Evolutionary conservation across 2,113 vertebrate species (phyloP), one percentile per base, ranked within the genome.

Genomic region (Sinocyclocheilus anophthalmus): DNA sequence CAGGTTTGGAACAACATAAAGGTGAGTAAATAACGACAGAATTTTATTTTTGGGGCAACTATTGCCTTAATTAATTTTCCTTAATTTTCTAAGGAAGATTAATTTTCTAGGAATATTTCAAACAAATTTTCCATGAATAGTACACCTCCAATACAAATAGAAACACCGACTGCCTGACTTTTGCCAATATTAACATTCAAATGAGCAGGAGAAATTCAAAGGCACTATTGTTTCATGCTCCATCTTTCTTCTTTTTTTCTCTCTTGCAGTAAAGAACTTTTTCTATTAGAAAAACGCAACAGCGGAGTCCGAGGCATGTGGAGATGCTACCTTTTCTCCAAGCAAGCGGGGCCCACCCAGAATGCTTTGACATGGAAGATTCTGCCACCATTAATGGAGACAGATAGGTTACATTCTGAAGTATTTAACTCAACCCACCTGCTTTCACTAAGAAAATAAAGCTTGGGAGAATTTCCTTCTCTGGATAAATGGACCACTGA

Each of bases 131-230:
- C 92, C 90, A 89, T 86, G 84, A 90, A 24, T 69, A 87, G 83
- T 73, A 33, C 88, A 85, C 86, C 76, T 87, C 90, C 87, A 87
- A 91, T 91, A 87, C 88, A 88, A 77, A 87, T 89, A 86, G 91
- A 88, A 92, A 87, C 92, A 88, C 90, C 88, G 86, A 91, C 92
- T 92, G 81, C 87, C 88, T 90, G 48, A 39, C 83, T 85, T 10
- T 86, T 87, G 91, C 94, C 94, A 94, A 93, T 86, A 93, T 93
- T 91, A 95, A 94, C 92, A 93, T 93, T 88, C 92, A 91, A 93
- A 92, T 76, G 90, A 93, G 90, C 82, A 53, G 89, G 86, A 90
- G 69, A 92, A 92, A 92, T 93, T 93, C 91, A 94, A 94, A 93
- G 91, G 90, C 87, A 90, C 91, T 92, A 90, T 93, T 94, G 92